phyloP scores from a whole-genome alignment of 2,888 invertebrate genomes.

The Chloroclystis v-ata region DNA sequence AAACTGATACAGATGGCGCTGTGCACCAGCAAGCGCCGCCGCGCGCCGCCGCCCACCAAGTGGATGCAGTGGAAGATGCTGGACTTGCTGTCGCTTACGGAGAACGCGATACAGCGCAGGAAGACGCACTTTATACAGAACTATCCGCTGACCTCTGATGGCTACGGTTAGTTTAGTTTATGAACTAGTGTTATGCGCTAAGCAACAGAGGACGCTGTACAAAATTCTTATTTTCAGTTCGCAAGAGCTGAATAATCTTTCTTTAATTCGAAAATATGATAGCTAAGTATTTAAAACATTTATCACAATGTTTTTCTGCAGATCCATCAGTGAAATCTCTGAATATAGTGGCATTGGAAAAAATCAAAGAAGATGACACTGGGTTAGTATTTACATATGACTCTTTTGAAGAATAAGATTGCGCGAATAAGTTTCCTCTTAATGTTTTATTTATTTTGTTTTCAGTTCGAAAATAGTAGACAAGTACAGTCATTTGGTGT shows the following conservation, averaged over 20 bases:
- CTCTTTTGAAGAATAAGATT: not conserved
- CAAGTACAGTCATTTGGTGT: constrained; percentile 48
- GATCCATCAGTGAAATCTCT: constrained; percentile 17
- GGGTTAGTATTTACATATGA: constrained; percentile 35
- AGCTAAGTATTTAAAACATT: not conserved
- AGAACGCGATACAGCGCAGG: constrained; percentile 57
- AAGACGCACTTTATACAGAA: constrained; percentile 43
- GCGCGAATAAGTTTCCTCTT: not conserved
- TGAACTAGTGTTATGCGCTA: not conserved
- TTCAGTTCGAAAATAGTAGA: constrained; percentile 52
- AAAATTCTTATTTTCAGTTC: too few species aligned
- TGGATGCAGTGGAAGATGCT: constrained; percentile 1
- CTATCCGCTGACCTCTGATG: constrained; percentile 41
- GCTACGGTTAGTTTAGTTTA: constrained; percentile 38
- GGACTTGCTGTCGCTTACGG: constrained; percentile 56
- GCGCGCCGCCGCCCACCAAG: constrained; percentile 43
- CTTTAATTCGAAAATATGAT: too few species aligned
- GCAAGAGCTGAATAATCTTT: too few species aligned
- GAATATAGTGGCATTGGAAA: constrained; percentile 30
- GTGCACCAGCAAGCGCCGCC: constrained; percentile 39
- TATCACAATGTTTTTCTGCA: constrained; percentile 18
- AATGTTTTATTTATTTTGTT: constrained; percentile 35
- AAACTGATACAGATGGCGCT: constrained; percentile 61
- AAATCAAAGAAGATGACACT: constrained; percentile 33
- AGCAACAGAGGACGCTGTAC: too few species aligned